Evolutionary conservation across 2,113 vertebrate species (phyloP).

Genomic region (Stegastes partitus): DNA sequence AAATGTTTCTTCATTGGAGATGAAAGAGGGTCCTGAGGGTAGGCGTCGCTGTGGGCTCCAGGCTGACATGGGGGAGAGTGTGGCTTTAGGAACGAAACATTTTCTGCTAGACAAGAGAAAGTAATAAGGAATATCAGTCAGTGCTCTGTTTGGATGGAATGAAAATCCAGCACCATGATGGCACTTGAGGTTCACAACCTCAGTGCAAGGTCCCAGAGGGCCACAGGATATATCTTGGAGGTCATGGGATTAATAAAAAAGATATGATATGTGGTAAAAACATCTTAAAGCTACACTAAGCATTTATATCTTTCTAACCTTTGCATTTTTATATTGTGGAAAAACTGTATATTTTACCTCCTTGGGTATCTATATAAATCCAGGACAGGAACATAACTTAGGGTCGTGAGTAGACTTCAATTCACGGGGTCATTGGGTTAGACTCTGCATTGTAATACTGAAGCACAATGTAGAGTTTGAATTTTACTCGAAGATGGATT

Average conservation of each 20-base stretch:
- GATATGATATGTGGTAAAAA: not conserved
- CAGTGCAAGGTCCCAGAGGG: not conserved
- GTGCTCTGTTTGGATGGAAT: slow-evolving; percentile 16
- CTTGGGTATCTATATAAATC: not conserved
- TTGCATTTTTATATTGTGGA: not conserved
- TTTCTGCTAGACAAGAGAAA: slow-evolving; percentile 28
- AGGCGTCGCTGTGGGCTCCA: slow-evolving; percentile 77
- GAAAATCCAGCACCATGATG: not conserved
- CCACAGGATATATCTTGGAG: slow-evolving; percentile 14
- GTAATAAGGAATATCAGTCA: slow-evolving; percentile 12
- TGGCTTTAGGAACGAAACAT: slow-evolving; percentile 76
- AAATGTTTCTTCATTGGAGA: slow-evolving; percentile 79
- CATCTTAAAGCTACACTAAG: not conserved
- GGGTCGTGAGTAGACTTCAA: slow-evolving; percentile 28
- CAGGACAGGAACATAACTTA: slow-evolving; percentile 7
- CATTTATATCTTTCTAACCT: not conserved
- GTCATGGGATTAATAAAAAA: not conserved
- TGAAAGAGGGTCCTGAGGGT: slow-evolving; percentile 80
- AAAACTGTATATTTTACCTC: not conserved
- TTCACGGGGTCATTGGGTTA: slow-evolving; percentile 43
- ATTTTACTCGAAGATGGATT: slow-evolving; percentile 33
- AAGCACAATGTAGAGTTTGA: slow-evolving; percentile 36
- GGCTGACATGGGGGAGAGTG: slow-evolving; percentile 72
- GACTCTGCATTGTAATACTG: slow-evolving; percentile 40
- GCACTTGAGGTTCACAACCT: not conserved